These are phyloP conservation scores for Dascyllus trimaculatus DNA, from an alignment of 2,113 vertebrate species.

Conservation along the genomic window DNA sequence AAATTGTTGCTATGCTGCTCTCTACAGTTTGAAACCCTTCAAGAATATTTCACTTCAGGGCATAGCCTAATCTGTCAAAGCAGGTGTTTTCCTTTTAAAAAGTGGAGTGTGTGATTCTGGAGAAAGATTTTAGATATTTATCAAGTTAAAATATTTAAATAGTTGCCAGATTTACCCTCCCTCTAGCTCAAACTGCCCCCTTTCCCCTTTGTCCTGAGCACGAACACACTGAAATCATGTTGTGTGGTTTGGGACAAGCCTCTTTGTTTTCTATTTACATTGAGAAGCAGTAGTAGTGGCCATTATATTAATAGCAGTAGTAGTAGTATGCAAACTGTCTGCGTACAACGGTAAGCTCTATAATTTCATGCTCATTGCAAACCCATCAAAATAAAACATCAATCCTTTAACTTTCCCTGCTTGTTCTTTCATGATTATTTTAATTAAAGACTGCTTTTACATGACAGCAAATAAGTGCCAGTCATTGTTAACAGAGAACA, in stretches of 20 bases:
- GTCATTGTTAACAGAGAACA: conserved; percentile 51
- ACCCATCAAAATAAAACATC: conserved; percentile 32
- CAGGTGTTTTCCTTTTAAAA: not conserved
- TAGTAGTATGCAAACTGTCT: not conserved
- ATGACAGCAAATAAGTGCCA: conserved; percentile 55
- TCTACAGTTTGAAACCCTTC: not conserved
- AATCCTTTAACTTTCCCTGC: not conserved
- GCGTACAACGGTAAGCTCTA: not conserved
- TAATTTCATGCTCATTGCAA: conserved; percentile 7
- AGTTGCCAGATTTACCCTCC: no score
- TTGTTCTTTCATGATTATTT: conserved; percentile 1
- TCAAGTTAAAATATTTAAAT: no score
- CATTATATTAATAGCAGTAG: not conserved
- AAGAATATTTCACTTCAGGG: not conserved
- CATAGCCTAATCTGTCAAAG: not conserved
- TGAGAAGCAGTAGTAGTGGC: not conserved
- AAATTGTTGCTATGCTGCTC: conserved; percentile 17
- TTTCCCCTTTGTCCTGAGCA: no score
- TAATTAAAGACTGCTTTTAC: conserved; percentile 45
- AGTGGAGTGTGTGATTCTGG: not conserved
- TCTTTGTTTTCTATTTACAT: no score
- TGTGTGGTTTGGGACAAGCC: no score
- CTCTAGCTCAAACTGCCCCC: no score
- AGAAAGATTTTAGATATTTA: not conserved
- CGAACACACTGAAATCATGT: no score